Conservation (phyloP, 2,113 vertebrate genomes). For the Cathartes aura region DNA sequence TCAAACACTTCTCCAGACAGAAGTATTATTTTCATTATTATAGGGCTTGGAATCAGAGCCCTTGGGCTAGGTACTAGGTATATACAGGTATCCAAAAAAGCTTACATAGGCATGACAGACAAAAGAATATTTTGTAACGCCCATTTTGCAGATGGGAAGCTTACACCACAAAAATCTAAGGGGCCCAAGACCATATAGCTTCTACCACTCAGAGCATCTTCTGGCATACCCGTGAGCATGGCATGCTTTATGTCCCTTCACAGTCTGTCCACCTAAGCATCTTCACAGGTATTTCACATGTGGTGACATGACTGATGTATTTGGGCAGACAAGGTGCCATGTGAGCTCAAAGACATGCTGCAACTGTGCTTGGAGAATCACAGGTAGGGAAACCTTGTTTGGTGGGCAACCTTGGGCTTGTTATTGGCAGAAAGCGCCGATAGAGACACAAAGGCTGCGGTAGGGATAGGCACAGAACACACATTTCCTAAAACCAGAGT, state of each 20-base stretch:
- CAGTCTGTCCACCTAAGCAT: neutral
- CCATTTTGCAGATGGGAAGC: neutral
- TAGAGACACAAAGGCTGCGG: neutral
- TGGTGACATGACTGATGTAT: neutral
- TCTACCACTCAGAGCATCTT: neutral
- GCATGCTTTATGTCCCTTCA: neutral
- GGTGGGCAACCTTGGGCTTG: neutral
- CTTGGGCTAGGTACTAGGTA: neutral
- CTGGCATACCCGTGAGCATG: neutral
- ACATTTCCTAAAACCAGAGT: neutral
- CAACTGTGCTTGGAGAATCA: neutral
- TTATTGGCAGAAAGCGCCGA: neutral
- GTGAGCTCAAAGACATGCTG: neutral
- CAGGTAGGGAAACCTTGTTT: neutral
- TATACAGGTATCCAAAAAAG: neutral
- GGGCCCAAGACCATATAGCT: neutral
- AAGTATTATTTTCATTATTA: neutral
- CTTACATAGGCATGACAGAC: neutral
- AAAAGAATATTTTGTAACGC: neutral
- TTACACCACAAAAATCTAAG: neutral
- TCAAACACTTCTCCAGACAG: neutral
- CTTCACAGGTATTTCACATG: neutral
- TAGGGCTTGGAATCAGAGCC: neutral
- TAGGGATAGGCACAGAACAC: neutral
- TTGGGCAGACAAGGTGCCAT: neutral